These are phyloP conservation scores for Diabrotica balteata DNA, from an alignment of 2,888 invertebrate species.

Conservation along the genomic window DNA sequence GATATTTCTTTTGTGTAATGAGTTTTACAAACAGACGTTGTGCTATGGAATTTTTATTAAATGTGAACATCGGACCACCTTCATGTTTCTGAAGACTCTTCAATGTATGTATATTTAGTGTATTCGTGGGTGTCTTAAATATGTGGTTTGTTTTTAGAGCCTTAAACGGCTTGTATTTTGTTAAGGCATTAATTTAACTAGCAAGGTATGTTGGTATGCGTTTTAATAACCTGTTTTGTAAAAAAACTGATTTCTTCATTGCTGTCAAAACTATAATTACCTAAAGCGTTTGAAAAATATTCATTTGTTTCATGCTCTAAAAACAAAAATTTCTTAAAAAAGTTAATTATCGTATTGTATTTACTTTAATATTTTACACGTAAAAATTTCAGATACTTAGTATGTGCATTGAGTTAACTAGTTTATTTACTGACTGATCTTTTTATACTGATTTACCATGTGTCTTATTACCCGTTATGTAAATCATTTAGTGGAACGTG, in stretches of 20 bases:
- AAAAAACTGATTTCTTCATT: no score
- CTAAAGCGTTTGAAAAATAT: neutral
- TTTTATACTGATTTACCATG: no score
- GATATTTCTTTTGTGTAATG: slow-evolving; percentile 45
- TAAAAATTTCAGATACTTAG: no score
- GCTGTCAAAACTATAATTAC: no score
- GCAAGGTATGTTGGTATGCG: slow-evolving; percentile 4
- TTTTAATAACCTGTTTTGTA: slow-evolving; percentile 6
- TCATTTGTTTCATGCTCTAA: neutral
- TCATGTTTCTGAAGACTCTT: slow-evolving; percentile 55
- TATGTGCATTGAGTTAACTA: no score
- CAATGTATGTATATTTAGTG: slow-evolving; percentile 55
- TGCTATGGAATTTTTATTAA: slow-evolving; percentile 53
- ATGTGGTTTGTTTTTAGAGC: slow-evolving; percentile 46
- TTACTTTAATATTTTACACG: no score
- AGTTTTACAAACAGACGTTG: slow-evolving; percentile 49
- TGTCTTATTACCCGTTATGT: no score
- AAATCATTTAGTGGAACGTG: no score
- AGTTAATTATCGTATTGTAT: neutral
- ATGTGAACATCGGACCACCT: slow-evolving; percentile 56
- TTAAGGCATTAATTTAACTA: slow-evolving; percentile 26
- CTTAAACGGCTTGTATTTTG: slow-evolving; percentile 39
- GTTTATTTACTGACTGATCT: no score
- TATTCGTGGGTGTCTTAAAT: slow-evolving; percentile 53
- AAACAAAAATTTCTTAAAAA: neutral